Evolutionary conservation across 2,113 vertebrate species (phyloP), one percentile per base, ranked within the genome.

Genomic region (Pheucticus melanocephalus): DNA sequence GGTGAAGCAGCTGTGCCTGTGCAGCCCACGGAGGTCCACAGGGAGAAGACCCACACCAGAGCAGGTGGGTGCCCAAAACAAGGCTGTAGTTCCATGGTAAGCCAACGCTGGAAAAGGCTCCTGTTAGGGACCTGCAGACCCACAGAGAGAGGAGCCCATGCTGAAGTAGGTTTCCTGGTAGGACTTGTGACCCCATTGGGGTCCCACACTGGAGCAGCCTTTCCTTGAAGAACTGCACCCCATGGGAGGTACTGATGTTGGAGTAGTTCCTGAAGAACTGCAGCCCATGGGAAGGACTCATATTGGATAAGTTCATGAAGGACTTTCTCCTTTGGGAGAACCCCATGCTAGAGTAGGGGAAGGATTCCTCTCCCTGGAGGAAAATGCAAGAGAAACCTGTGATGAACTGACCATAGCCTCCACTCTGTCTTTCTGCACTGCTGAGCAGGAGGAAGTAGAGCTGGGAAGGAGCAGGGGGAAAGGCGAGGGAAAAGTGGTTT

Each of bases 31-130:
- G 25, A 42, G 31, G 9, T 27, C 37, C 53, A 8, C 6, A 6
- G 10, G 18, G 22, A 51, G 4, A 11, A 60, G 33, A 51, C 31
- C 17, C 33, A 44, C 12, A 35, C 27, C 0, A 0, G 15, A 44
- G 22, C 33, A 77, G 45, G 14, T 8, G 6, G 37, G 37, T 77
- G 31, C 25, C 61, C 44, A 57, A 42, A 57, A 48, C 50, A 66
- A 59, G 37, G 31, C 21, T 68, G 35, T 76, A 27, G 20, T 31
- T 11, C 22, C 28, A 12, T 17, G 13, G 16, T 10, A 57, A 85
- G 48, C 16, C 56, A 47, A 48, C 31, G 40, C 13, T 76, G 37
- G 14, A 35, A 66, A 48, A 86, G 21, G 21, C 17, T 76, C 44
- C 16, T 51, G 21, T 9, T 14, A 59, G 31, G 11, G 25, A 77